Conservation (phyloP, 2,113 vertebrate genomes). For the Salvelinus namaycush region DNA sequence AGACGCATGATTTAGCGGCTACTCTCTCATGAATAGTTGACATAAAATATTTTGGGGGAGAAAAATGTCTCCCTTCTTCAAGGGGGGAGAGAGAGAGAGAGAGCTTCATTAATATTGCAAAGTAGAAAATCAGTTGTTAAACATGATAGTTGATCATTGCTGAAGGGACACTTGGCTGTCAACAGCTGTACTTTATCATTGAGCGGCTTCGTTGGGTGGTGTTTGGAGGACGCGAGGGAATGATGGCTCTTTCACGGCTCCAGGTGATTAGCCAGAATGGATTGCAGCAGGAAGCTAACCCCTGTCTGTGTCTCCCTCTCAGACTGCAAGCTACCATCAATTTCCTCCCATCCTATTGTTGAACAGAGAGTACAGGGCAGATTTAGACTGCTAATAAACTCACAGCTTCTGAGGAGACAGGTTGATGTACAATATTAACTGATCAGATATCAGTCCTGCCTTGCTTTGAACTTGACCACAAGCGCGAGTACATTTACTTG, state of each 20-base stretch:
- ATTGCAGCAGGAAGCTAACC: slow-evolving; percentile 64
- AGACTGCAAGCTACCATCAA: slow-evolving; percentile 70
- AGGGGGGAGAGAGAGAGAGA: not conserved
- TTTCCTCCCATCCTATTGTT: slow-evolving; percentile 68
- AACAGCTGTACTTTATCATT: slow-evolving; percentile 59
- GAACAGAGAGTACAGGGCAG: slow-evolving; percentile 50
- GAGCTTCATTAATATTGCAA: slow-evolving; percentile 52
- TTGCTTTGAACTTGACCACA: not conserved
- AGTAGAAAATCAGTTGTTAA: slow-evolving; percentile 51
- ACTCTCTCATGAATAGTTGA: slow-evolving; percentile 82
- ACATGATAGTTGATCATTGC: slow-evolving; percentile 65
- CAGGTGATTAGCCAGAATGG: slow-evolving; percentile 74
- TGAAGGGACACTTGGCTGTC: slow-evolving; percentile 63
- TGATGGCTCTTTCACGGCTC: slow-evolving; percentile 20
- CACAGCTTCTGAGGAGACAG: slow-evolving; percentile 59
- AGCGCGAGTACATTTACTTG: not conserved
- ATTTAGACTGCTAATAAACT: slow-evolving; percentile 68
- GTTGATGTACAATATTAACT: slow-evolving; percentile 62
- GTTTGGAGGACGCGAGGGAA: slow-evolving; percentile 31
- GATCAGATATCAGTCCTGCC: slow-evolving; percentile 40
- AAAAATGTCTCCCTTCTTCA: slow-evolving; percentile 73
- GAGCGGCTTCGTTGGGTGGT: slow-evolving; percentile 51
- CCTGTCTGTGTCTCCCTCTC: slow-evolving; percentile 61
- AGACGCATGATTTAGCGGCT: slow-evolving; percentile 83
- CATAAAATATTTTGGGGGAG: slow-evolving; percentile 84